Base-by-base conservation (phyloP, 2,888 invertebrate genomes). In the Boloria selene region DNA sequence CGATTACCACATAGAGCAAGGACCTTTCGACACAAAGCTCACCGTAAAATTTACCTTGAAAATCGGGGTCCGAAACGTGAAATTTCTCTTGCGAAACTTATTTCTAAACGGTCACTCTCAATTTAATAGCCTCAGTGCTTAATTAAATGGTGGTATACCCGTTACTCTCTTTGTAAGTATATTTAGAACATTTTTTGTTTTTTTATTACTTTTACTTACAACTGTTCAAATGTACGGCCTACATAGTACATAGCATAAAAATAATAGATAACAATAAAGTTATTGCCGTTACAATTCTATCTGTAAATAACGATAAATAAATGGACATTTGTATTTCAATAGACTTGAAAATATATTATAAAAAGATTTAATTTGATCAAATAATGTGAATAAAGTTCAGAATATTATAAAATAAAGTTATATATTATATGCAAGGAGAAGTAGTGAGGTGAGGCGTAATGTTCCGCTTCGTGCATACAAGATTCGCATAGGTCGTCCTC, bases 1-100 rank as follows among this genome's bases (percentile, higher is more conserved):
- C 84, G 87, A 88, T 90, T 90, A 90, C 88, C 84, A 86, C 88
- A 86, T 84, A 85, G 89, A 83, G 86, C 88, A 91, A 90, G 90
- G 90, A 91, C 90, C 90, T 88, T 90, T 86, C 89, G 84, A 84
- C 85, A 85, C 82, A 85, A 85, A 88, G 85, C 85, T 85, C 84
- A 76, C 86, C 86, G 87, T 86, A 86, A 88, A 90, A 89, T 87
- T 73, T 78, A 85, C 89, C 88, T 86, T 89, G 88, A 86, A 86
- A 88, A 87, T 87, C 79, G 75, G 77, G 78, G 77, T 74, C 73
- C 75, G 75, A 72, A 78, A 79, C 83, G 82, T 80, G 80, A 86
- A 86, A 82, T 84, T 78, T 77, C 70, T 78, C 76, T 87, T 87
- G 78, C 74, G 73, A 74, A 75, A 76, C 51, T 55, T 61, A 63